Evolutionary conservation across 1,140 invertebrate genomes (phyloP).

Genomic region (Anastatus disparis): DNA sequence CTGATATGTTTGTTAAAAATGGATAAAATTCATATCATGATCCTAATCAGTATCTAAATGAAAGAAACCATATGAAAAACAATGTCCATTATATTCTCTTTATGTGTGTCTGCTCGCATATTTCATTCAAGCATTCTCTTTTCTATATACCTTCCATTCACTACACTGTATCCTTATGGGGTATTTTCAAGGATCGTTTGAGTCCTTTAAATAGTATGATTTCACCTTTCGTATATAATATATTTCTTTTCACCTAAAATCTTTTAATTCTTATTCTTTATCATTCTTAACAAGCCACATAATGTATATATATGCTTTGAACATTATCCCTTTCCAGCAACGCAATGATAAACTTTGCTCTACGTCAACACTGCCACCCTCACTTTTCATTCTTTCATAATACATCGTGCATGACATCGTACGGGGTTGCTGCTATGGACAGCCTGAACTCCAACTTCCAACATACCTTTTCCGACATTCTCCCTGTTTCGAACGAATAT

Average conservation of each 20-base stretch:
- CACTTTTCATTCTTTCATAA: not conserved
- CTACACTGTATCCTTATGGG: not conserved
- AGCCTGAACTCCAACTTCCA: not conserved
- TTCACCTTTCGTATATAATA: no score
- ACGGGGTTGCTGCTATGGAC: not conserved
- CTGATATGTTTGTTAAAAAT: not conserved
- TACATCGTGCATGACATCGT: not conserved
- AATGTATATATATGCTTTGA: no score
- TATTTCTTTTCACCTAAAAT: no score
- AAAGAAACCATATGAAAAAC: not conserved
- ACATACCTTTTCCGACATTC: not conserved
- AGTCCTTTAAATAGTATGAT: slow-evolving; percentile 2
- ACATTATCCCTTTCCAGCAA: no score
- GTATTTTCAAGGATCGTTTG: not conserved
- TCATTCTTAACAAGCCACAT: no score
- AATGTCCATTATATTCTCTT: not conserved
- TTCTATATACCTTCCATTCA: no score
- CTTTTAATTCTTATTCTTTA: no score
- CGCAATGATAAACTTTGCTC: no score
- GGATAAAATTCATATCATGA: not conserved
- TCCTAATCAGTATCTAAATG: not conserved
- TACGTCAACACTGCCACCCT: no score
- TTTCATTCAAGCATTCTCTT: no score
- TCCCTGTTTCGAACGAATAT: not conserved
- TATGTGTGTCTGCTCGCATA: no score